phyloP scores from a whole-genome alignment of 2,797 vertebrate species.

The Myotis vivesi region DNA sequence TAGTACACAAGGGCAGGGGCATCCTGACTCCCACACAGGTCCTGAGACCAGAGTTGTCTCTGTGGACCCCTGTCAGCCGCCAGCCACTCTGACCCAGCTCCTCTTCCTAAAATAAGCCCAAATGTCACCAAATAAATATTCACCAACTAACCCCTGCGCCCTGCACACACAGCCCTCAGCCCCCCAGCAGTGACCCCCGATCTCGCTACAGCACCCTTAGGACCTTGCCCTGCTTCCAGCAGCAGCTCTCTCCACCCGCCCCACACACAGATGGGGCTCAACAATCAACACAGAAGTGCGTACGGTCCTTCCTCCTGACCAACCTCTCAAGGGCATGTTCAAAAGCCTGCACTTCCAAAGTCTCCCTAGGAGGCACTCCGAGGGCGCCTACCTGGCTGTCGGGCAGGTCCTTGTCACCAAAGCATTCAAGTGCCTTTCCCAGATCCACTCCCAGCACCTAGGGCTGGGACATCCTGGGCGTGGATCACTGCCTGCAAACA shows the following conservation, averaged over 20 bases:
- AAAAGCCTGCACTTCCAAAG: background rate
- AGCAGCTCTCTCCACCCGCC: background rate
- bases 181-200: background rate
- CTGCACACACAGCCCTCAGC: background rate
- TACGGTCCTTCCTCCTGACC: no score
- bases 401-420: background rate
- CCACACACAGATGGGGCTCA: background rate
- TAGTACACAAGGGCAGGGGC: background rate
- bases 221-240: background rate
- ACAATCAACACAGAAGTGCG: background rate
- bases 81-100: background rate
- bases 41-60: background rate
- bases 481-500: background rate
- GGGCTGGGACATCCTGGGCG: background rate
- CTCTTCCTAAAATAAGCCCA: background rate
- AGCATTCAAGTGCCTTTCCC: background rate
- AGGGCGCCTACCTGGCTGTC: background rate
- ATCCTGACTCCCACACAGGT: background rate
- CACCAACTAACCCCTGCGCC: background rate
- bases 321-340: background rate
- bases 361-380: background rate
- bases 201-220: accelerated
- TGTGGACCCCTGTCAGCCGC: background rate
- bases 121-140: no score
- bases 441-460: background rate